Evolutionary conservation across 2,113 vertebrate genomes (phyloP), one percentile per base, ranked within the genome.

Genomic region (Aramus guarauna): DNA sequence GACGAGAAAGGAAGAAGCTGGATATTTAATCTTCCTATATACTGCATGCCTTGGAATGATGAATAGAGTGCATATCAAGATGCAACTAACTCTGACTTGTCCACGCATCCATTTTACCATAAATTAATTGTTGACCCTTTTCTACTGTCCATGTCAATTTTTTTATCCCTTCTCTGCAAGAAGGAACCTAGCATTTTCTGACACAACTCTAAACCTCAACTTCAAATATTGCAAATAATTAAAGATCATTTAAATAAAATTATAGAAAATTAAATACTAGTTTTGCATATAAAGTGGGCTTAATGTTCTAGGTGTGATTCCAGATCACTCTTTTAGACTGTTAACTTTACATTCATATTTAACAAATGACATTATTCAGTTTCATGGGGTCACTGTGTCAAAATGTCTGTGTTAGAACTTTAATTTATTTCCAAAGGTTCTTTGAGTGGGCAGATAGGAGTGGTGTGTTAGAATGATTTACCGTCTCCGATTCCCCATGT

Each of bases 371-470:
- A 97, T 98, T 97, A 97, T 97, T 97, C 97, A 98, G 97, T 97
- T 98, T 98, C 97, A 97, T 97, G 97, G 96, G 97, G 97, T 98
- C 96, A 97, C 56, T 95, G 94, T 97, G 96, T 98, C 97, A 97
- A 97, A 98, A 97, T 97, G 97, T 98, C 98, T 98, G 97, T 97
- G 91, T 98, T 97, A 97, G 95, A 97, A 98, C 94, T 97, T 98
- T 95, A 97, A 98, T 98, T 98, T 98, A 97, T 97, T 97, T 98
- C 63, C 88, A 92, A 68, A 95, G 96, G 85, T 94, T 93, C 96
- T 97, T 88, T 92, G 90, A 88, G 75, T 96, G 96, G 95, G 95
- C 85, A 96, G 95, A 92, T 94, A 97, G 94, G 87, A 95, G 58
- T 94, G 83, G 92, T 91, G 47, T 85, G 59, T 96, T 96, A 95